These are phyloP conservation scores for Caenorhabditis macrosperma DNA, from an alignment of 2,888 invertebrate genomes.

Conservation along the genomic window DNA sequence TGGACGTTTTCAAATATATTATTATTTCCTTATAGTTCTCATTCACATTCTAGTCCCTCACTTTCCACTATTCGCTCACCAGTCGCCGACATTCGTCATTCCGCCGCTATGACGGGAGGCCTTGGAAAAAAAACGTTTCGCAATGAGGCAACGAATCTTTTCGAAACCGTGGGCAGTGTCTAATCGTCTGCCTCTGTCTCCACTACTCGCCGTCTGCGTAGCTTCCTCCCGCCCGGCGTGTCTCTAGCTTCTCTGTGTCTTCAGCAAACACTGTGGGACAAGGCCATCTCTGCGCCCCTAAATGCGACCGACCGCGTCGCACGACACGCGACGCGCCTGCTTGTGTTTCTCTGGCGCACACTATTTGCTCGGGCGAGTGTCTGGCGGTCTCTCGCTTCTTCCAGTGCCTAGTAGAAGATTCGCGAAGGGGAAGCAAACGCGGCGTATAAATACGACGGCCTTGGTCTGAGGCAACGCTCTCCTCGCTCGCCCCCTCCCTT, in stretches of 20 bases:
- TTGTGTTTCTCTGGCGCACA: conserved; percentile 7
- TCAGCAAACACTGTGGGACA: not conserved
- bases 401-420: conserved; percentile 36
- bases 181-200: too few species aligned
- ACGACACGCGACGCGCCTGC: conserved; percentile 17
- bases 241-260: conserved; percentile 5
- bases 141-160: too few species aligned
- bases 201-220: too few species aligned
- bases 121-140: too few species aligned
- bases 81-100: too few species aligned
- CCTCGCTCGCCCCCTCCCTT: not conserved
- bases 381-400: not conserved
- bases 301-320: conserved; percentile 20
- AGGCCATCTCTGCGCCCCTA: not conserved
- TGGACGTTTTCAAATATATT: too few species aligned
- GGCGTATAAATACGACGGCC: conserved; percentile 33
- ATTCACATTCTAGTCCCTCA: too few species aligned
- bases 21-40: too few species aligned
- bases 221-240: too few species aligned
- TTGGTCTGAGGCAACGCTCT: conserved; percentile 11
- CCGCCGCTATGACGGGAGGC: too few species aligned
- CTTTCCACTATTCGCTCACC: too few species aligned
- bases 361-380: not conserved
- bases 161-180: too few species aligned
- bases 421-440: conserved; percentile 23